Evolutionary conservation across 1,140 invertebrate species (phyloP).

Genomic region (Drosophila lacteicornis): DNA sequence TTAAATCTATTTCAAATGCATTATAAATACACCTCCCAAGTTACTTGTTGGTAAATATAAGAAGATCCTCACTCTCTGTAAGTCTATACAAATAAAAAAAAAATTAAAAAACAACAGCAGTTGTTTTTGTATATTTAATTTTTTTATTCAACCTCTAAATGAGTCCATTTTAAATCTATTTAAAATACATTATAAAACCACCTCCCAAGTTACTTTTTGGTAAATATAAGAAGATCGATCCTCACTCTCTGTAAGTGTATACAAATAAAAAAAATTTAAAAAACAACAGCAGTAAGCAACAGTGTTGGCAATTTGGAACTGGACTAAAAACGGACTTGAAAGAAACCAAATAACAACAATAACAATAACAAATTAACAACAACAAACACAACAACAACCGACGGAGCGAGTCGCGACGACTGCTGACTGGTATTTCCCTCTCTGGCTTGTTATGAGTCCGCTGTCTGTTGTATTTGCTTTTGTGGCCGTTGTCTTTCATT

Average conservation of each 20-base stretch:
- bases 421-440: conserved; percentile 48
- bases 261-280: conserved; percentile 27
- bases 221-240: neutral
- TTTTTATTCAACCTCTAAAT: neutral
- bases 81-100: conserved; percentile 29
- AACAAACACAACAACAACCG: conserved; percentile 11
- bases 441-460: conserved; percentile 48
- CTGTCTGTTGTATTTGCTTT: conserved; percentile 34
- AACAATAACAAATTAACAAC: conserved; percentile 35
- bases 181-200: too few relatives aligned
- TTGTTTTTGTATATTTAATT: neutral
- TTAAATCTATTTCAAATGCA: neutral
- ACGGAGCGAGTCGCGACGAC: conserved; percentile 16
- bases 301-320: conserved; percentile 75
- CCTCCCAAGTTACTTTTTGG: neutral
- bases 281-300: conserved; percentile 44
- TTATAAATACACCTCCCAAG: too few relatives aligned
- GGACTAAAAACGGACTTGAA: conserved; percentile 77
- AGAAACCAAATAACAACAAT: conserved; percentile 58
- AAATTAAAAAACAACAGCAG: too few relatives aligned
- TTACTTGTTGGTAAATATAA: neutral
- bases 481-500: conserved; percentile 55
- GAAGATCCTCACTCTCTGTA: neutral
- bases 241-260: conserved; percentile 6
- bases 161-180: neutral